Evolutionary conservation across 2,888 invertebrate species (phyloP), one percentile per base, ranked within the genome.

Genomic region (Lottia scabra): DNA sequence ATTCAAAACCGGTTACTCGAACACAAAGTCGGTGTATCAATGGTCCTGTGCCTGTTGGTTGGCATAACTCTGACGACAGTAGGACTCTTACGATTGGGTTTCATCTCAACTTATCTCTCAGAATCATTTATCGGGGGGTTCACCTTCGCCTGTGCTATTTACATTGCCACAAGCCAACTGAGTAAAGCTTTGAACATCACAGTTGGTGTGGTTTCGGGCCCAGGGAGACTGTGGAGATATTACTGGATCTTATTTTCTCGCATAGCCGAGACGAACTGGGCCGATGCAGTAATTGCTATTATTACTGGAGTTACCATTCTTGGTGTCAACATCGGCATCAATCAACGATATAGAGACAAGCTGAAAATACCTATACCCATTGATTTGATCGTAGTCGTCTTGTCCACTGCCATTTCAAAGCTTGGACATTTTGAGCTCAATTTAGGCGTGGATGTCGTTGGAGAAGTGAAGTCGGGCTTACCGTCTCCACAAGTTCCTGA

Each of bases 231-330:
- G 10, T 63, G 82, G 26, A 46, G 93, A 92, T 93, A 92, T 0
- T 89, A 92, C 65, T 89, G 91, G 19, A 92, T 92, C 84, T 90
- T 94, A 66, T 89, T 92, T 75, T 88, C 90, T 73, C 89, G 92
- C 77, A 88, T 94, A 75, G 81, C 90, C 2, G 82, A 91, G 19
- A 89, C 93, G 12, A 95, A 96, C 88, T 86, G 91, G 79, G 92
- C 92, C 0, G 93, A 95, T 0, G 87, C 94, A 27, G 87, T 92
- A 26, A 92, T 95, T 64, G 94, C 95, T 0, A 78, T 91, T 19
- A 90, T 94, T 62, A 92, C 94, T 3, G 92, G 95, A 66, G 80
- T 92, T 26, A 83, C 92, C 67, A 91, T 95, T 46, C 90, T 93
- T 0, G 80, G 94, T 38, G 87, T 88, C 23, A 56, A 56, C 23